Evolutionary conservation across 92 coral and sea anemone genomes (phyloP).

Genomic region (Plumapathes pennacea): DNA sequence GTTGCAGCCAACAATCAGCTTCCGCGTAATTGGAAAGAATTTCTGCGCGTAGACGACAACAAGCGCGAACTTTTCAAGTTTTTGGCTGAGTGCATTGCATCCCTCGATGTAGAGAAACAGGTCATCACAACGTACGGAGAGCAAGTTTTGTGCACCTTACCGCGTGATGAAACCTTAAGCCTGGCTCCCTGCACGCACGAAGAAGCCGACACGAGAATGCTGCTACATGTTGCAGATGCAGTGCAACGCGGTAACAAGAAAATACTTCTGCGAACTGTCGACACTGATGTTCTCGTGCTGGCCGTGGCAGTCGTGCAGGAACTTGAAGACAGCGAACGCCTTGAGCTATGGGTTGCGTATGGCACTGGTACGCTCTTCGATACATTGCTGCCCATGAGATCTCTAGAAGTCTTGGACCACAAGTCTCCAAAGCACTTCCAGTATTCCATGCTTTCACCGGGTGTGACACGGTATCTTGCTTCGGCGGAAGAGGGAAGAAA

Average conservation of each 20-base stretch:
- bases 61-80: constrained; percentile 43
- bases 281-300: constrained; percentile 37
- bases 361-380: constrained; percentile 40
- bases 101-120: constrained; percentile 21
- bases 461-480: constrained; percentile 68
- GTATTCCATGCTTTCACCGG: constrained; percentile 68
- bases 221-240: constrained; percentile 37
- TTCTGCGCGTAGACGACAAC: constrained; percentile 45
- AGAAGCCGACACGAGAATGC: constrained; percentile 53
- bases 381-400: constrained; percentile 61
- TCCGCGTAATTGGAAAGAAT: constrained; percentile 40
- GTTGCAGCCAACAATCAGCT: constrained; percentile 54
- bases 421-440: constrained; percentile 33
- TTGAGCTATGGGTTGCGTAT: constrained; percentile 55
- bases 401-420: constrained; percentile 19
- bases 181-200: constrained; percentile 8
- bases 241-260: constrained; percentile 27
- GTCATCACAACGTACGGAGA: constrained; percentile 28
- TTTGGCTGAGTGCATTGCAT: constrained; percentile 15
- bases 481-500: constrained; percentile 61
- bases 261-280: constrained; percentile 31
- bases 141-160: constrained; percentile 6
- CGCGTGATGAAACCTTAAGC: not conserved
- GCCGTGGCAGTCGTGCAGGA: constrained; percentile 13
- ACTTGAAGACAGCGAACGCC: constrained; percentile 5